phyloP scores from a whole-genome alignment of 1,140 invertebrate species.

The Ectropis grisescens region DNA sequence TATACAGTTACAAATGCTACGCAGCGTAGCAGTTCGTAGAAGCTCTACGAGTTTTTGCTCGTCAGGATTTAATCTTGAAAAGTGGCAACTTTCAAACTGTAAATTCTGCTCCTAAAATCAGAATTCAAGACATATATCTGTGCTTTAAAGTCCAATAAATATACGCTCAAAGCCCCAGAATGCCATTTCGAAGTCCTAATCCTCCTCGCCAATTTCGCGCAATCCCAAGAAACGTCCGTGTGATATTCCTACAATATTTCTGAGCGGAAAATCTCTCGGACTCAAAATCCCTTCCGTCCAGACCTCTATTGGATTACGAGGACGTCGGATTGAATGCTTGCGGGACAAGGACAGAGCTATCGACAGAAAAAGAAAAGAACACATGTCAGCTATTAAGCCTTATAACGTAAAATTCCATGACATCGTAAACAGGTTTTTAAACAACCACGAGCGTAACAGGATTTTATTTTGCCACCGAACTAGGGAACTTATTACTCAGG shows the following conservation, averaged over 20 bases:
- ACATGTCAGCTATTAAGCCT: slow-evolving; percentile 35
- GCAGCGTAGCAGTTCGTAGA: no score
- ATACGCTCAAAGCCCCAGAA: no score
- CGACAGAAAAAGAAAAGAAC: slow-evolving; percentile 20
- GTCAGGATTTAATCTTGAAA: no score
- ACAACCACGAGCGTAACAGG: slow-evolving; percentile 9
- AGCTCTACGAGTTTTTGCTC: no score
- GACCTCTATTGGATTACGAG: slow-evolving; percentile 49
- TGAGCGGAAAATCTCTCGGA: slow-evolving; percentile 22
- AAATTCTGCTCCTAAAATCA: no score
- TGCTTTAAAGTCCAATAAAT: no score
- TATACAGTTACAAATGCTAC: no score
- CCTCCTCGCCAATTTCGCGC: slow-evolving; percentile 29
- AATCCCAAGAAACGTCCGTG: slow-evolving; percentile 30
- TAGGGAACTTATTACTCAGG: neutral
- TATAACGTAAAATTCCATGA: slow-evolving; percentile 58
- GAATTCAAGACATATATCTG: no score
- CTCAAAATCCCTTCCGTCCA: slow-evolving; percentile 41
- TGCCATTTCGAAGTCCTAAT: no score
- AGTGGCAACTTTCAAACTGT: no score
- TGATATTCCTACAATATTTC: slow-evolving; percentile 42
- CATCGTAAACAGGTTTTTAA: slow-evolving; percentile 52
- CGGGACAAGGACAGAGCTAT: slow-evolving; percentile 26
- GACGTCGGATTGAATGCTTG: slow-evolving; percentile 41
- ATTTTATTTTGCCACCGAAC: neutral